Base-by-base conservation (phyloP, 2,888 invertebrate species). In the Luperina nickerlii region DNA sequence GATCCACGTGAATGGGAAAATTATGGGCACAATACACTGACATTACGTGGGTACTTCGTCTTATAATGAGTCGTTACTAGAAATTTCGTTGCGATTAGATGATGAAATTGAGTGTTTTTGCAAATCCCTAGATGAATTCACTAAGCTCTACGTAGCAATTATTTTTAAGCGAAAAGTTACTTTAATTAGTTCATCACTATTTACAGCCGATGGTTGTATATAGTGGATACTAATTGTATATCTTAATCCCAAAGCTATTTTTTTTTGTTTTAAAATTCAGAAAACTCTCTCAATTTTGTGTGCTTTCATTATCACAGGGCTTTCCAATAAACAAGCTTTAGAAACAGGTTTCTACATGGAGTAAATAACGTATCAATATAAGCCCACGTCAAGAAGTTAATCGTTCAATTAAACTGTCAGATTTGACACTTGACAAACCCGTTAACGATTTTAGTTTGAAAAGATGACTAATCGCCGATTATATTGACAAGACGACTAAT, bases 331-430 rank as follows among this genome's bases (percentile, higher is more conserved):
- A 70, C 8, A 32, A 15, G 51, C 38, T n/a, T 38, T 15, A 15
- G n/a, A 60, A 81, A 77, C 42, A 3, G 0, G 63, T 60, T 32
- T 51, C 3, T 5, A 65, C 20, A 6, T 32, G 18, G 18, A 48
- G 15, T 18, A 69, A 67, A 83, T 20, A 45, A 79, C n/a, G 13
- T 38, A 24, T 84, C 51, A 45, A 38, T 54, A 11, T 54, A 42
- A 75, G 18, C 48, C 66, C 18, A 45, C 67, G 74, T 32, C 27
- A 69, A 68, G 3, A 38, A 66, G 42, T 77, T 57, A 87, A 66
- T 76, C 67, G 71, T 62, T 69, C 65, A 77, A 69, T 86, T 82
- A 70, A 78, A 69, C 72, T 73, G 84, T 63, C 79, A 74, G 62
- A 66, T 76, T 42, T 72, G 71, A 74, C 74, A 68, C 45, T 27